Evolutionary conservation across 2,888 invertebrate genomes (phyloP).

Genomic region (Patella pellucida): DNA sequence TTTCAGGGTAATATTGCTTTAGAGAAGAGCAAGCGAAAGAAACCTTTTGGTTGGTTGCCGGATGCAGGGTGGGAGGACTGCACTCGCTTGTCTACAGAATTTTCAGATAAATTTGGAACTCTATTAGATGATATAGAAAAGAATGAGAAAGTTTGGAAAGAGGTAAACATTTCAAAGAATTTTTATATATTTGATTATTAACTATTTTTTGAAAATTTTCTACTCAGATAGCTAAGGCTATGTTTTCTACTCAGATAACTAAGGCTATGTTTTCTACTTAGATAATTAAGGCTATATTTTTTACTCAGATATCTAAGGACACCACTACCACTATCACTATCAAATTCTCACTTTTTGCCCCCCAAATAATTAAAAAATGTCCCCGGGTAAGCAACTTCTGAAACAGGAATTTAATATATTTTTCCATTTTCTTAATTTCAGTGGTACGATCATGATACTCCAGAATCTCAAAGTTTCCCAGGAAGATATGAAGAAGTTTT

Average conservation of each 20-base stretch:
- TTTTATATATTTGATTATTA: background rate
- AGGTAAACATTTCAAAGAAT: slow-evolving; percentile 72
- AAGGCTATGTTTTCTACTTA: background rate
- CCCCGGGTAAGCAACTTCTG: too few species aligned
- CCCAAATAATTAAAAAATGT: background rate
- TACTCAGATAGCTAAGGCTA: background rate
- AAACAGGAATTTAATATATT: too few species aligned
- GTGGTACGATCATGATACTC: slow-evolving; percentile 89
- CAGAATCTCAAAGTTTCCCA: slow-evolving; percentile 82
- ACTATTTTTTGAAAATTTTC: background rate
- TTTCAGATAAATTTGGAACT: slow-evolving; percentile 77
- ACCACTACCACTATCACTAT: too few species aligned
- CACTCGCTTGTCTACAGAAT: slow-evolving; percentile 80
- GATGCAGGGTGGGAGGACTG: slow-evolving; percentile 87
- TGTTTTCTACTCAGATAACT: background rate
- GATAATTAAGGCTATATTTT: too few species aligned
- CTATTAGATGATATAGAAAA: slow-evolving; percentile 78
- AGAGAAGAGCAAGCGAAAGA: slow-evolving; percentile 79
- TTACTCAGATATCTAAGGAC: too few species aligned
- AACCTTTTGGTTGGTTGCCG: slow-evolving; percentile 83
- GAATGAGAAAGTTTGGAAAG: slow-evolving; percentile 75
- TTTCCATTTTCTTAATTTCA: slow-evolving; percentile 66
- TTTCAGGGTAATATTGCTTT: slow-evolving; percentile 77
- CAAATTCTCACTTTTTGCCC: background rate
- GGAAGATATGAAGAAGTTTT: slow-evolving; percentile 79